phyloP scores from a whole-genome alignment of 2,888 invertebrate genomes.

The Plutella xylostella region DNA sequence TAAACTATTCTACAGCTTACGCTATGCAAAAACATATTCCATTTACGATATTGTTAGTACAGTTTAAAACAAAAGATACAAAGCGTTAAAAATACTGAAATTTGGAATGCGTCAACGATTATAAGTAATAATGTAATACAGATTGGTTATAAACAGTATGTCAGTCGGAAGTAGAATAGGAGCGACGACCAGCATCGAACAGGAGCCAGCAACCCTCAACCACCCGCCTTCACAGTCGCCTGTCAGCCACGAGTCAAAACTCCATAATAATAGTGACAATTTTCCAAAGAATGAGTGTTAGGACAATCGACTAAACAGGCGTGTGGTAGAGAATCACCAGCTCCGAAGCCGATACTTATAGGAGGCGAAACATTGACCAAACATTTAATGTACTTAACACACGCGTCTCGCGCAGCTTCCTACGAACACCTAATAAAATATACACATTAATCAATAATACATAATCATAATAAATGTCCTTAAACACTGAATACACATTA shows the following conservation, averaged over 20 bases:
- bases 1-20: slow-evolving; percentile 19
- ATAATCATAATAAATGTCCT: slow-evolving; percentile 46
- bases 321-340: too few species aligned
- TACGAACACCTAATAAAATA: slow-evolving; percentile 46
- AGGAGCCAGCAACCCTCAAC: too few species aligned
- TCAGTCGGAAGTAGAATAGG: neutral
- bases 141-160: neutral
- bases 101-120: slow-evolving; percentile 58
- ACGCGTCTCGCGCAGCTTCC: slow-evolving; percentile 32
- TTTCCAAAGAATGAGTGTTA: too few species aligned
- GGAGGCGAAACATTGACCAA: slow-evolving; percentile 39
- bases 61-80: slow-evolving; percentile 3
- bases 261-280: too few species aligned
- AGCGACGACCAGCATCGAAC: slow-evolving; percentile 51
- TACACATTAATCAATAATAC: slow-evolving; percentile 39
- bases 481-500: slow-evolving; percentile 38
- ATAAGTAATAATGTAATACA: slow-evolving; percentile 13
- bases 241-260: too few species aligned
- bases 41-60: slow-evolving; percentile 1
- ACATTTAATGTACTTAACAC: slow-evolving; percentile 54
- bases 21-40: slow-evolving; percentile 10
- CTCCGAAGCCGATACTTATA: too few species aligned
- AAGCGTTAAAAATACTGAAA: slow-evolving; percentile 39
- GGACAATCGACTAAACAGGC: too few species aligned
- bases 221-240: too few species aligned